Evolutionary conservation across 2,797 vertebrate genomes (phyloP), one percentile per base, ranked within the genome.

Genomic region (Lepilemur septentrionalis): DNA sequence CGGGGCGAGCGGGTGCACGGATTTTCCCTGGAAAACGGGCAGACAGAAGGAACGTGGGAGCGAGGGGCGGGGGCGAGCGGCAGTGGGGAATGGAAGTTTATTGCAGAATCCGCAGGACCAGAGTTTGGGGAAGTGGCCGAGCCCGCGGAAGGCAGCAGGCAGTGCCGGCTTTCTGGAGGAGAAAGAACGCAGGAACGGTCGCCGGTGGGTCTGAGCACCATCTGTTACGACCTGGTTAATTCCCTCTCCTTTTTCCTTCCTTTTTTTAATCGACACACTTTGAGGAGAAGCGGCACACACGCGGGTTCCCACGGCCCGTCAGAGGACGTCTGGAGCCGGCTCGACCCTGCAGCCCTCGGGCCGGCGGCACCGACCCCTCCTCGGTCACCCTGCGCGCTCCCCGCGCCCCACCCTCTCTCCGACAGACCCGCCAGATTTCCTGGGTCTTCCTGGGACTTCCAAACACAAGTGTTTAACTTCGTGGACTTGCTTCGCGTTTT

Each of bases 401-500:
- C 67, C 2, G 12, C 0, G 13, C 30, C 30, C 20, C 7, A 4
- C 38, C 15, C n/a, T 41, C 59, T 86, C 48, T 84, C 9, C 48
- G 15, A 2, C 52, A 32, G 63, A 55, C n/a, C 13, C 59, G 50
- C 57, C 9, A 9, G 86, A 0, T 88, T 69, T 57, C 15, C 65
- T 25, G 78, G 50, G 48, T n/a, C 65, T 93, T 87, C 43, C 46
- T 25, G 78, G 50, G 48, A 38, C 65, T 93, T 87, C 43, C 46
- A 11, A 55, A 59, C 2, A 30, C 48, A 38, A 23, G n/a, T n/a
- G 63, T 78, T 78, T 72, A 91, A 83, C 93, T 70, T 46, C n/a
- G 32, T 84, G 35, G 18, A 22, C 91, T 93, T 59, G 82, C 61
- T 93, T 48, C 65, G 93, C 76, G 11, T 97, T 91, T 96, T 61